phyloP scores from a whole-genome alignment of 2,797 vertebrate species.

The Gephyroberyx darwinii region DNA sequence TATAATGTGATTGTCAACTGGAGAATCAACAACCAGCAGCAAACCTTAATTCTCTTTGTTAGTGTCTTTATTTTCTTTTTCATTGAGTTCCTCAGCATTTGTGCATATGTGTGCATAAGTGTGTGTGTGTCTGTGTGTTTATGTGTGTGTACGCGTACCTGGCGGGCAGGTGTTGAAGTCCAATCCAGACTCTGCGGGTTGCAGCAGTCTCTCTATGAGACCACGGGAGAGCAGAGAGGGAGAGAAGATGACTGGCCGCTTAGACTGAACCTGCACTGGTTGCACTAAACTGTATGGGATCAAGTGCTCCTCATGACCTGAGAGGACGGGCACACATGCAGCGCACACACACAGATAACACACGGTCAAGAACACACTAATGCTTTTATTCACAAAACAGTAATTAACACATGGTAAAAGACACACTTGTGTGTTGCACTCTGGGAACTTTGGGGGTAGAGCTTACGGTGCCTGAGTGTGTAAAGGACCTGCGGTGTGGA shows the following conservation, averaged over 20 bases:
- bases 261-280: constrained; percentile 80
- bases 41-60: neutral
- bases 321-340: constrained; percentile 10
- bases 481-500: constrained; percentile 75
- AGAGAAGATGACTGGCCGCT: constrained; percentile 88
- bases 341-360: neutral
- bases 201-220: constrained; percentile 90
- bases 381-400: neutral
- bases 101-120: neutral
- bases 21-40: neutral
- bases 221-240: constrained; percentile 86
- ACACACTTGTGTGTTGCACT: neutral
- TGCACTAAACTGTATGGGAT: constrained; percentile 90
- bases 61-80: constrained; percentile 1
- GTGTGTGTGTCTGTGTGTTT: neutral
- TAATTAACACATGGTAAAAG: neutral
- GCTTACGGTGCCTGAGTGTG: constrained; percentile 82
- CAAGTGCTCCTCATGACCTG: constrained; percentile 82
- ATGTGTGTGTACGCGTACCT: constrained; percentile 59
- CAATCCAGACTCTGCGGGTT: constrained; percentile 78
- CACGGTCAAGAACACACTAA: constrained; percentile 8
- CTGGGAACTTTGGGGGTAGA: neutral
- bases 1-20: neutral
- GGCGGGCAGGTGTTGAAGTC: constrained; percentile 81
- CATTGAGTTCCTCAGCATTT: constrained; percentile 4